phyloP scores from a whole-genome alignment of 2,797 vertebrate species.

The Gephyroberyx darwinii region DNA sequence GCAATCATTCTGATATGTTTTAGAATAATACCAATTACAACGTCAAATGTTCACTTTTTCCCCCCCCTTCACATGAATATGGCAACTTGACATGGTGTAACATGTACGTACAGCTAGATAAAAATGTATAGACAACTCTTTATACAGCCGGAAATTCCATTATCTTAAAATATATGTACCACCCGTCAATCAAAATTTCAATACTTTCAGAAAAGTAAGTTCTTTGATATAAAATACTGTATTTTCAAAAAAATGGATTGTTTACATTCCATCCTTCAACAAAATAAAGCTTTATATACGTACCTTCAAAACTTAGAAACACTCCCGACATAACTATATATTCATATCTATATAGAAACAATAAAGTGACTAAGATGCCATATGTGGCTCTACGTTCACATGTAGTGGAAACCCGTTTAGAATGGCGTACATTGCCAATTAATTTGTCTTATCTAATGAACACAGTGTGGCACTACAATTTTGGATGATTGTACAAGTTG shows the following conservation, averaged over 20 bases:
- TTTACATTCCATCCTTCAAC: constrained; percentile 84
- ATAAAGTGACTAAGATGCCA: constrained; percentile 85
- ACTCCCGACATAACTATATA: constrained; percentile 75
- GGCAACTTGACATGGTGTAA: constrained; percentile 77
- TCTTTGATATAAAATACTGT: constrained; percentile 88
- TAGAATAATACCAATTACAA: constrained; percentile 59
- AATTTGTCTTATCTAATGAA: constrained; percentile 69
- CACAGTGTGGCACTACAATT: constrained; percentile 88
- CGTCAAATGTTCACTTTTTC: constrained; percentile 44
- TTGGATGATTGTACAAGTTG: constrained; percentile 84
- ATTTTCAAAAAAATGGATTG: constrained; percentile 79
- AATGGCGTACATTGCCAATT: constrained; percentile 76
- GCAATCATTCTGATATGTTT: constrained; percentile 59
- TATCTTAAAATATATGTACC: constrained; percentile 89
- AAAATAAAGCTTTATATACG: constrained; percentile 87
- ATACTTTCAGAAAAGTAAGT: constrained; percentile 85
- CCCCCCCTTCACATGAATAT: constrained; percentile 57
- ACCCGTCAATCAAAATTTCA: constrained; percentile 80
- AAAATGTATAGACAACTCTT: constrained; percentile 89
- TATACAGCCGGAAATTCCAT: constrained; percentile 91
- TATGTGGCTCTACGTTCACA: constrained; percentile 82
- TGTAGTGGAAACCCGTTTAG: constrained; percentile 87
- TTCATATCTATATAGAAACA: constrained; percentile 80
- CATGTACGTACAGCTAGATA: constrained; percentile 75
- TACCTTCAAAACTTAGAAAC: constrained; percentile 82